Conservation (phyloP, 64 coral and sea anemone genomes). For the Catalaphyllia jardinei region DNA sequence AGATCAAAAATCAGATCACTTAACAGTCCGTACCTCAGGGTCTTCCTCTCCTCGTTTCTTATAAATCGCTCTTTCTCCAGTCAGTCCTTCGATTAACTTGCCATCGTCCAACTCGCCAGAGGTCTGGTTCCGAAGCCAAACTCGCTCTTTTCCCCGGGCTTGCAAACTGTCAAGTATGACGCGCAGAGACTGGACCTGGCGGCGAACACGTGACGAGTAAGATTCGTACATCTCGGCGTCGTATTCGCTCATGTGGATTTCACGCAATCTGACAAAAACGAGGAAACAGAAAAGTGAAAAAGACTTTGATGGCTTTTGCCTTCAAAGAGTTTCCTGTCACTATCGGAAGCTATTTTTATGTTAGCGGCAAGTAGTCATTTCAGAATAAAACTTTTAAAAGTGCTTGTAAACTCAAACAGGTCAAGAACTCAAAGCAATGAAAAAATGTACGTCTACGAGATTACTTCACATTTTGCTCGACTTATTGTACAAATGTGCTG, state of each 20-base stretch:
- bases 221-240: conserved; percentile 98
- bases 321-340: no score
- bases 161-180: conserved; percentile 96
- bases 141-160: conserved; percentile 82
- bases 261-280: conserved; percentile 67
- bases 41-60: conserved; percentile 94
- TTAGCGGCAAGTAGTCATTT: no score
- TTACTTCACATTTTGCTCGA: no score
- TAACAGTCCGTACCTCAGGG: conserved; percentile 58
- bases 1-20: no score
- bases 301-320: neutral
- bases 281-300: neutral
- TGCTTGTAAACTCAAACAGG: no score
- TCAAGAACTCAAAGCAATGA: no score
- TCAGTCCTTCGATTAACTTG: conserved; percentile 95
- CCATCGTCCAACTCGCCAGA: conserved; percentile 96
- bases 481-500: no score
- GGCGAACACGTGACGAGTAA: conserved; percentile 93
- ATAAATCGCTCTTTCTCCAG: conserved; percentile 92
- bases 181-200: conserved; percentile 98
- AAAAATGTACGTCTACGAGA: no score
- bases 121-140: conserved; percentile 99
- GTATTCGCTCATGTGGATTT: conserved; percentile 98
- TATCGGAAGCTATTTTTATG: no score
- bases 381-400: no score